These are phyloP conservation scores for Mongoloraphidia duomilia DNA, from an alignment of 2,888 invertebrate species.

Conservation along the genomic window DNA sequence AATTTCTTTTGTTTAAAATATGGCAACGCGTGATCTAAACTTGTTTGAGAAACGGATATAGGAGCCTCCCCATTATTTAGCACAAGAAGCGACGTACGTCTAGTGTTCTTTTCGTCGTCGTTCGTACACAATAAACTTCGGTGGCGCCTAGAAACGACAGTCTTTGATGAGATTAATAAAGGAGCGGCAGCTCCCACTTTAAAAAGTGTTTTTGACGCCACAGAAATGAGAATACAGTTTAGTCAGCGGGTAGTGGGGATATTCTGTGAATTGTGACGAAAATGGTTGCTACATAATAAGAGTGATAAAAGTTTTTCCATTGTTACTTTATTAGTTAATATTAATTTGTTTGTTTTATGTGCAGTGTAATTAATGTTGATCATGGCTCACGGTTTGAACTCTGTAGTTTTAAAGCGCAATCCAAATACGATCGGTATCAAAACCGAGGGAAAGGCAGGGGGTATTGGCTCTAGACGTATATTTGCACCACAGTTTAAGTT, in stretches of 20 bases:
- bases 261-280: constrained; percentile 34
- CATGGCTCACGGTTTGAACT: constrained; percentile 44
- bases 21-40: constrained; percentile 48
- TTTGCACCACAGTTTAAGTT: constrained; percentile 82
- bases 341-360: constrained; percentile 14
- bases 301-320: constrained; percentile 26
- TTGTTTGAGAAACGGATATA: constrained; percentile 62
- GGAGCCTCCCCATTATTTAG: constrained; percentile 28
- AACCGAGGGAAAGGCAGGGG: constrained; percentile 25
- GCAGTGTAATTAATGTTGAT: constrained; percentile 13
- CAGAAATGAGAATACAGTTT: constrained; percentile 50
- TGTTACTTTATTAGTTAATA: constrained; percentile 25
- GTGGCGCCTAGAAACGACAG: constrained; percentile 19
- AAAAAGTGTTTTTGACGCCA: constrained; percentile 46
- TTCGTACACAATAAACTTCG: constrained; percentile 9
- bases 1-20: constrained; percentile 12
- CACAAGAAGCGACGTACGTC: constrained; percentile 33
- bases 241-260: constrained; percentile 34
- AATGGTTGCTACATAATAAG: constrained; percentile 40
- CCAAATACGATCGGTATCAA: constrained; percentile 18
- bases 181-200: constrained; percentile 39
- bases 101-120: constrained; percentile 11
- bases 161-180: constrained; percentile 29
- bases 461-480: constrained; percentile 70
- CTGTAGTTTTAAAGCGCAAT: constrained; percentile 31